Evolutionary conservation across 2,797 vertebrate species (phyloP).

Genomic region (Bryconaethiops microstoma): DNA sequence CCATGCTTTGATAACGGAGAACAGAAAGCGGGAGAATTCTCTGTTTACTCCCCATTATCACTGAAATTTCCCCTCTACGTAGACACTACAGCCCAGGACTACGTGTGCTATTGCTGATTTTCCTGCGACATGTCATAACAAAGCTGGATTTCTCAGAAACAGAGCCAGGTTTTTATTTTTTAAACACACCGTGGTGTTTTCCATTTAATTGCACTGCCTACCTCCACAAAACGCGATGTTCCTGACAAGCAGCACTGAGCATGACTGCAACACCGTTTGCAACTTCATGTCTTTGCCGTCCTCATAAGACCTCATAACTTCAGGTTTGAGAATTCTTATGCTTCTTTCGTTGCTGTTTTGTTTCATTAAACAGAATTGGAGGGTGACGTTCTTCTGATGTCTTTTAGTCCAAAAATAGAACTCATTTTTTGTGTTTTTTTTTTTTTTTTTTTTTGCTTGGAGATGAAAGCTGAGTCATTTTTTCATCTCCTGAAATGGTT

Average conservation of each 20-base stretch:
- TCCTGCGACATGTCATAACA: neutral
- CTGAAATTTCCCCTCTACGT: neutral
- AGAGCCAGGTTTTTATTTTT: neutral
- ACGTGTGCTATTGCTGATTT: neutral
- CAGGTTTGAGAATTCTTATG: neutral
- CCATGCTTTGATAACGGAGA: constrained; percentile 4
- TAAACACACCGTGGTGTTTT: neutral
- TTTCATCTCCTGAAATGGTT: neutral
- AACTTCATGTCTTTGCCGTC: neutral
- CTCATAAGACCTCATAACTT: neutral
- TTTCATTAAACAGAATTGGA: neutral
- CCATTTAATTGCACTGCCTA: neutral
- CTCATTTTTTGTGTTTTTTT: neutral
- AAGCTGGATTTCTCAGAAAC: neutral
- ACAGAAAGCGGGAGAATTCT: neutral
- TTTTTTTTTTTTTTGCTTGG: neutral
- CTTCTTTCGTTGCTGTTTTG: neutral
- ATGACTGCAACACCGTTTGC: neutral
- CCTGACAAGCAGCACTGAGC: neutral
- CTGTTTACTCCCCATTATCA: constrained; percentile 21
- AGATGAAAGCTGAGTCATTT: neutral
- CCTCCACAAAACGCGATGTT: neutral
- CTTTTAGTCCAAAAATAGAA: neutral
- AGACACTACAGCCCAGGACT: neutral
- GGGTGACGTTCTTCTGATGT: neutral